A percentile compares a stretch with the other conserved stretches of the same genome.
Evolutionary conservation across 2,113 vertebrate genomes (phyloP).

Genomic region (Phocoena sinus): DNA sequence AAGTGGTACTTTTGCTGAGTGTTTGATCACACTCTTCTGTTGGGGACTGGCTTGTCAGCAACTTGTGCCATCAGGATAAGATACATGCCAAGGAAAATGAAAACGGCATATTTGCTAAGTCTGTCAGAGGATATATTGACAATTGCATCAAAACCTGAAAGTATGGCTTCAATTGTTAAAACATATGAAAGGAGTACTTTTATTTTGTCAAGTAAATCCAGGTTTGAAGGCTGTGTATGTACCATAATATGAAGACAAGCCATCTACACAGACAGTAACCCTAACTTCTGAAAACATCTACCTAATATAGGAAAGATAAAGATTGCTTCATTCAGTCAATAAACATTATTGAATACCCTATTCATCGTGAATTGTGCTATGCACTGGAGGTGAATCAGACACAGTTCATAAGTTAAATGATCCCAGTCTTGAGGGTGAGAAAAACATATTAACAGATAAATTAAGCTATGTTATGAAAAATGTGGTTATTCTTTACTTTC

Average conservation of each 20-base stretch:
- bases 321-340: background rate
- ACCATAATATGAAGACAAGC: background rate
- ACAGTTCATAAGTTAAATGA: background rate
- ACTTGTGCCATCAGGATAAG: slow-evolving; percentile 38
- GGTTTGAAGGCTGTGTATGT: background rate
- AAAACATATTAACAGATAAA: background rate
- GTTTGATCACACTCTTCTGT: slow-evolving; percentile 46
- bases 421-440: background rate
- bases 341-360: background rate
- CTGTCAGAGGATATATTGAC: slow-evolving; percentile 10
- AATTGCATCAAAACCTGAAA: slow-evolving; percentile 2
- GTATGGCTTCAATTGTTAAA: background rate
- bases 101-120: slow-evolving; percentile 11
- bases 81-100: slow-evolving; percentile 26
- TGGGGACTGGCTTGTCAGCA: background rate
- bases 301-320: background rate
- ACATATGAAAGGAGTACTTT: background rate
- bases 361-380: background rate
- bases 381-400: background rate
- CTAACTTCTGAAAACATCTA: background rate
- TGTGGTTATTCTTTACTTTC: background rate
- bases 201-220: slow-evolving; percentile 1
- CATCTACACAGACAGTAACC: background rate
- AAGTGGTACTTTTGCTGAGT: slow-evolving; percentile 27
- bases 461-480: background rate